Evolutionary conservation across 2,113 vertebrate genomes (phyloP).

Genomic region (Gracilinanus agilis): DNA sequence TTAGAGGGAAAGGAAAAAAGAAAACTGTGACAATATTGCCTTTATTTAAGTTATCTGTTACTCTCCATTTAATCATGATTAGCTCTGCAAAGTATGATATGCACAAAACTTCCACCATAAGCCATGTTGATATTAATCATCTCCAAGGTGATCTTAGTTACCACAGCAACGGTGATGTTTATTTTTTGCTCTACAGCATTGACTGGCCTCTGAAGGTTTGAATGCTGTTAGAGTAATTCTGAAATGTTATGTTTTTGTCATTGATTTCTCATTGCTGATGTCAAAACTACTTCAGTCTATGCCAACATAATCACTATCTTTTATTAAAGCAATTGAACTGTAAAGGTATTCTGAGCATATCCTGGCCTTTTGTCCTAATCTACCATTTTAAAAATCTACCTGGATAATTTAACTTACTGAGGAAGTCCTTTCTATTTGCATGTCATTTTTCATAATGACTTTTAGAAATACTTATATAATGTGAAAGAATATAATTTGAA

Average conservation of each 20-base stretch:
- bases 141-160: constrained; percentile 87
- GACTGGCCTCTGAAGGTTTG: constrained; percentile 73
- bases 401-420: constrained; percentile 60
- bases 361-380: constrained; percentile 58
- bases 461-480: constrained; percentile 66
- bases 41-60: constrained; percentile 66
- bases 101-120: constrained; percentile 70
- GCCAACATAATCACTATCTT: constrained; percentile 68
- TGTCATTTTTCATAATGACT: constrained; percentile 61
- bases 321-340: constrained; percentile 58
- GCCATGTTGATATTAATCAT: constrained; percentile 83
- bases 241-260: constrained; percentile 69
- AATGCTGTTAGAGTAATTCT: constrained; percentile 74
- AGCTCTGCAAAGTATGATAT: constrained; percentile 76
- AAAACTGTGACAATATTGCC: constrained; percentile 34
- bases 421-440: constrained; percentile 46
- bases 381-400: constrained; percentile 59
- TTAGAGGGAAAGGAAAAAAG: constrained; percentile 9
- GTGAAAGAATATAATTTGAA: constrained; percentile 38
- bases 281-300: constrained; percentile 72
- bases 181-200: constrained; percentile 77
- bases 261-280: constrained; percentile 77
- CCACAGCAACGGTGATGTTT: constrained; percentile 85
- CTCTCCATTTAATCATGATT: constrained; percentile 76
- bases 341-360: constrained; percentile 61